Evolutionary conservation across 2,888 invertebrate species (phyloP).

Genomic region (Agapostemon virescens): DNA sequence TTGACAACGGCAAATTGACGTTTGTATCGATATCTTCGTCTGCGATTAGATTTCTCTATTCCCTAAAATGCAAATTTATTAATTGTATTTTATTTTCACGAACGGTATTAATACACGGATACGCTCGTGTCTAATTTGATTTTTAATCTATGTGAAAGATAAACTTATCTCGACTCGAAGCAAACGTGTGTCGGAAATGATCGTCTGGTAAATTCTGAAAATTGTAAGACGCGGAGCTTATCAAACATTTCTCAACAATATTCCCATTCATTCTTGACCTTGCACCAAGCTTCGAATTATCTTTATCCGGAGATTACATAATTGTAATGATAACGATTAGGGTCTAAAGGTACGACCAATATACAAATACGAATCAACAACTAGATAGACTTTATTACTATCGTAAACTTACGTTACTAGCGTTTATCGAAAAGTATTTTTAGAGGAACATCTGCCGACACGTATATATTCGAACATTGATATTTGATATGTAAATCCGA

Average conservation of each 20-base stretch:
- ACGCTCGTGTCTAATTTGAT: too few species aligned
- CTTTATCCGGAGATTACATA: slow-evolving; percentile 6
- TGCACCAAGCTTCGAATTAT: slow-evolving; percentile 4
- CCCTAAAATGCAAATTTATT: too few species aligned
- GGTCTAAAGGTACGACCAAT: background rate
- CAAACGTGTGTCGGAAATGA: too few species aligned
- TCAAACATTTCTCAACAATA: background rate
- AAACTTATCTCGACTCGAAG: background rate
- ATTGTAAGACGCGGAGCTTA: background rate
- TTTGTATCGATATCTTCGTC: background rate
- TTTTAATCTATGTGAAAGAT: background rate
- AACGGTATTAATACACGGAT: too few species aligned
- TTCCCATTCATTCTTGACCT: slow-evolving; percentile 9
- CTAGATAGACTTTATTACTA: too few species aligned
- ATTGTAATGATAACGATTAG: slow-evolving; percentile 17
- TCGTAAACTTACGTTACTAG: too few species aligned
- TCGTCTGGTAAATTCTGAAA: background rate
- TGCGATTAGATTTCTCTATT: background rate
- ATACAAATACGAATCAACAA: background rate
- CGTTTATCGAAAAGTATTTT: slow-evolving; percentile 29
- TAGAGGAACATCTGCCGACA: slow-evolving; percentile 21
- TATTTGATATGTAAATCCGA: slow-evolving; percentile 4
- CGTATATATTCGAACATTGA: background rate
- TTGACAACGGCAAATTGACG: background rate
- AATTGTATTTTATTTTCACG: too few species aligned